Evolutionary conservation across 2,888 invertebrate genomes (phyloP), one percentile per base, ranked within the genome.

Genomic region (Amphimallon solstitiale): DNA sequence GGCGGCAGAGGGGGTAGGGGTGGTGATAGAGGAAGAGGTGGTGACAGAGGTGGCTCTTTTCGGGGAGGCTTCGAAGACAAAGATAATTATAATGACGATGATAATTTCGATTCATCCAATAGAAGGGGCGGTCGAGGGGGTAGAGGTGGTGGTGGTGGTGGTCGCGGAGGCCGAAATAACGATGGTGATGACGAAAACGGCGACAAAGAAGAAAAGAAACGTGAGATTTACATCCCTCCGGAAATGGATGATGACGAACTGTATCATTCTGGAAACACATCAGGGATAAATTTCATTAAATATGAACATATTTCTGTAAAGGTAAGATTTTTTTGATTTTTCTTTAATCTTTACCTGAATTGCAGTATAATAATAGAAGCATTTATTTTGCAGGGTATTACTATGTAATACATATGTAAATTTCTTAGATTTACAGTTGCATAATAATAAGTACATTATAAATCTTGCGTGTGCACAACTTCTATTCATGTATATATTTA

Each of bases 281-380:
- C 90, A 0, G 98, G 98, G 0, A 95, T 96, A 43, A 98, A 99
- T 81, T 98, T 97, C 81, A 88, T 91, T 65, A 94, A 96, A 77
- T 95, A 92, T 66, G 93, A 97, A 68, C 87, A 91, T 29, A 97
- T 98, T 70, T 90, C 92, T 63, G 92, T 97, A 0, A 91, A 94
- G 78, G 94, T 94, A 70, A 87, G n/a, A n/a, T 15, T 29, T 29
- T 23, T 65, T 65, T 40, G 37, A n/a, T n/a, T n/a, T n/a, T n/a
- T n/a, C n/a, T n/a, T n/a, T n/a, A n/a, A n/a, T n/a, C n/a, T n/a
- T n/a, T n/a, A n/a, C n/a, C n/a, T n/a, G n/a, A n/a, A n/a, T n/a
- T n/a, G n/a, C n/a, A n/a, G n/a, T n/a, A n/a, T n/a, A n/a, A n/a
- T n/a, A n/a, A n/a, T n/a, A n/a, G n/a, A n/a, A n/a, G n/a, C n/a